Conservation (phyloP, 2,113 vertebrate genomes). For the Seriola quinqueradiata region DNA sequence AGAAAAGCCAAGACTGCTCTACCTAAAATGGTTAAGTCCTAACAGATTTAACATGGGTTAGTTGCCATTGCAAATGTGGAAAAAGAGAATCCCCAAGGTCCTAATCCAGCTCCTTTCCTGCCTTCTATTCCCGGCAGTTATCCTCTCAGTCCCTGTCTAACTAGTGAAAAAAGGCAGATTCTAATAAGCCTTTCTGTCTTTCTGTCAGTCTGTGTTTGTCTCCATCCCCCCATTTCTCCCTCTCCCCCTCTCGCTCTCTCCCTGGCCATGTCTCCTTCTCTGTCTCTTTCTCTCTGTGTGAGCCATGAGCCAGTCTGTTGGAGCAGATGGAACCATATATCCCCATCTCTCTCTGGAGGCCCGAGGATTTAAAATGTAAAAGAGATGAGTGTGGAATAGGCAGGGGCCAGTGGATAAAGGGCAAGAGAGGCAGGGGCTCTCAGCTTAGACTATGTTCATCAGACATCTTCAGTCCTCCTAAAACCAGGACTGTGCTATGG, state of each 20-base stretch:
- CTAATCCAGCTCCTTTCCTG: slow-evolving; percentile 60
- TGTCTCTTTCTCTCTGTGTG: slow-evolving; percentile 62
- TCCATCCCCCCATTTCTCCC: slow-evolving; percentile 15
- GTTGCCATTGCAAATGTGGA: slow-evolving; percentile 55
- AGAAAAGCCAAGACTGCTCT: slow-evolving; percentile 29
- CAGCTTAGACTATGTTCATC: slow-evolving; percentile 35
- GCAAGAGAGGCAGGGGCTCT: slow-evolving; percentile 41
- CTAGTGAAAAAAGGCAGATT: slow-evolving; percentile 73
- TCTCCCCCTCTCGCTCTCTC: slow-evolving; percentile 24
- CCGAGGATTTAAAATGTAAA: slow-evolving; percentile 81
- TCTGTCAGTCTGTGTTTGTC: slow-evolving; percentile 61
- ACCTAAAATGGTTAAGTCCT: slow-evolving; percentile 46
- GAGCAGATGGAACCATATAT: slow-evolving; percentile 85
- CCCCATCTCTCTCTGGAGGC: slow-evolving; percentile 76
- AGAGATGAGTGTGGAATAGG: slow-evolving; percentile 64
- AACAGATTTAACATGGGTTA: slow-evolving; percentile 51
- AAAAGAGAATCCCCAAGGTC: slow-evolving; percentile 44
- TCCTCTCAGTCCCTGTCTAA: slow-evolving; percentile 64
- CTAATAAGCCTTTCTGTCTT: slow-evolving; percentile 75
- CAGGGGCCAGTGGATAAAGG: slow-evolving; percentile 60
- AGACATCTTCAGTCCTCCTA: slow-evolving; percentile 29
- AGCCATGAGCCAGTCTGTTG: slow-evolving; percentile 75
- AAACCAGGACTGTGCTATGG: slow-evolving; percentile 20
- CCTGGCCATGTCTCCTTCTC: slow-evolving; percentile 44
- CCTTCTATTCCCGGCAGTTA: slow-evolving; percentile 52